A percentile compares a stretch with the other conserved stretches of the same genome.
Evolutionary conservation across 2,888 invertebrate genomes (phyloP).

Genomic region (Coremacera marginata): DNA sequence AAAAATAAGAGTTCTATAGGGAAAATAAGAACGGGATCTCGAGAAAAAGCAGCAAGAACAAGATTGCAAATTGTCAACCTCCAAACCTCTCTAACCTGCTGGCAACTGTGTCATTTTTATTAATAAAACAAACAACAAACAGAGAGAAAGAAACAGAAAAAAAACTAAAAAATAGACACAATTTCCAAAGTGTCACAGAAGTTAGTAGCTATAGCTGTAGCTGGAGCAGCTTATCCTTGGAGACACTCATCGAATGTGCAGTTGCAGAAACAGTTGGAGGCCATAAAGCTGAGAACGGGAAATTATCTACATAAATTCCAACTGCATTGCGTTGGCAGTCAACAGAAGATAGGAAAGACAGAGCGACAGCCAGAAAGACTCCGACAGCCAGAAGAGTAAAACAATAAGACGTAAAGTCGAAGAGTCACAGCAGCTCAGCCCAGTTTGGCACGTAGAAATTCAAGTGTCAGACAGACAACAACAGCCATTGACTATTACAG

Average conservation of each 20-base stretch:
- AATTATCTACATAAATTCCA: constrained; percentile 21
- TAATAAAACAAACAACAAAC: neutral
- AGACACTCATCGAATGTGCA: constrained; percentile 6
- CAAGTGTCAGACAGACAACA: neutral
- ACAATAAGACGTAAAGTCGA: neutral
- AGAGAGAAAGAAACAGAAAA: neutral
- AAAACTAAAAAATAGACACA: neutral
- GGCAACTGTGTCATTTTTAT: neutral
- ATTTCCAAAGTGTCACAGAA: neutral
- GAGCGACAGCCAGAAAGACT: neutral
- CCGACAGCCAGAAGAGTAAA: neutral
- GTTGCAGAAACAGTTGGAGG: neutral
- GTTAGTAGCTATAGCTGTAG: neutral
- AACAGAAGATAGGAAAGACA: neutral
- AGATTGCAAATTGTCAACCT: neutral
- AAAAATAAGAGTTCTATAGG: neutral
- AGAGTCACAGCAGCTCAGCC: too few species aligned
- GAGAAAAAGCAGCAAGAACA: neutral
- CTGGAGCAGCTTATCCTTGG: neutral
- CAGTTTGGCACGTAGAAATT: neutral
- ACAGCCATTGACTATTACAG: neutral
- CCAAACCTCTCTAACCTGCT: neutral
- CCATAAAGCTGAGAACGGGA: neutral
- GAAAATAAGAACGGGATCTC: neutral
- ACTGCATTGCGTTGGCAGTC: constrained; percentile 6